Conservation (phyloP, 2,113 vertebrate genomes). For the Centropristis striata region DNA sequence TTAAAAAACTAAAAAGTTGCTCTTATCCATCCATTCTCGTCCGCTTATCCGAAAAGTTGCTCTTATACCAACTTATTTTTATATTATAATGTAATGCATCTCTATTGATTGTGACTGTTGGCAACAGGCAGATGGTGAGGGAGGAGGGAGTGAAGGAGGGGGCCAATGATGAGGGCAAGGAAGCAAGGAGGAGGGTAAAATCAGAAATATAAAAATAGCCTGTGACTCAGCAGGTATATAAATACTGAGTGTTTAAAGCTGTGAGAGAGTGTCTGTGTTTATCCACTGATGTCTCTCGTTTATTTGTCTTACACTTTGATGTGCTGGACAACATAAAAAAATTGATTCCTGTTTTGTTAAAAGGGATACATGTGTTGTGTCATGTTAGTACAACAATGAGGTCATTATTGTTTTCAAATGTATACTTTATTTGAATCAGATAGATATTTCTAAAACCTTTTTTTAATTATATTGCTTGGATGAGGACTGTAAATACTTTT, state of each 20-base stretch:
- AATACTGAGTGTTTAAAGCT: background rate
- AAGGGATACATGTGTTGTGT: background rate
- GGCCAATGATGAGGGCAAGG: background rate
- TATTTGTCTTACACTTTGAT: background rate
- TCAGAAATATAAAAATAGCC: conserved; percentile 50
- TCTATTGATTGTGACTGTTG: background rate
- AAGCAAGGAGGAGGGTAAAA: background rate
- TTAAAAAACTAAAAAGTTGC: too few species aligned
- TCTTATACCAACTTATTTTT: too few species aligned
- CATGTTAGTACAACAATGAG: background rate
- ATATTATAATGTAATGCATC: background rate
- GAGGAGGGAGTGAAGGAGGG: background rate
- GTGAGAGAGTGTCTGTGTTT: too few species aligned
- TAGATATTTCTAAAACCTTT: background rate
- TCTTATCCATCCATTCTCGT: too few species aligned
- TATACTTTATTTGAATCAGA: background rate
- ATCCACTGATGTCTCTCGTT: background rate
- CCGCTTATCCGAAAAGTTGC: too few species aligned
- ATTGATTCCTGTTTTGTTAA: background rate
- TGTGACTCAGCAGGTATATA: conserved; percentile 43
- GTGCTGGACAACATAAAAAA: background rate
- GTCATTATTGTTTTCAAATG: background rate
- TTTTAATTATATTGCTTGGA: background rate
- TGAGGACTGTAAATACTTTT: background rate
- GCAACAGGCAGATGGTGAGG: background rate